Evolutionary conservation across 1,140 invertebrate genomes (phyloP).

Genomic region (Tetraneura akinire): DNA sequence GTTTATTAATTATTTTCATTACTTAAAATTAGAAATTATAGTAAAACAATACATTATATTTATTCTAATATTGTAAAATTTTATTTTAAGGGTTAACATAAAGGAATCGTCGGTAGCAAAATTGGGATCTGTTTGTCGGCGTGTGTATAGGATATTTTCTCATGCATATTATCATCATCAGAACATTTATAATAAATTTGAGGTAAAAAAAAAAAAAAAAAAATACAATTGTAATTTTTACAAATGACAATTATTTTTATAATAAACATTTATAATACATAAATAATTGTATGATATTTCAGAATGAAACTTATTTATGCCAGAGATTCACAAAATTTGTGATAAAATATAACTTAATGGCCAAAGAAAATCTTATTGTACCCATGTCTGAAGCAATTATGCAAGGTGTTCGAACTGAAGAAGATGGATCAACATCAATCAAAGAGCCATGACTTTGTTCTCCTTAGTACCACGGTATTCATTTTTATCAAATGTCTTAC

Average conservation of each 20-base stretch:
- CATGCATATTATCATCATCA: slow-evolving; percentile 99
- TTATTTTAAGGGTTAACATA: slow-evolving; percentile 87
- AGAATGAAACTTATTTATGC: slow-evolving; percentile 91
- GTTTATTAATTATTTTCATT: not conserved
- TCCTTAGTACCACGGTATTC: slow-evolving; percentile 43
- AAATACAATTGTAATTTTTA: slow-evolving; percentile 23
- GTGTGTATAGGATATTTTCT: slow-evolving; percentile 99
- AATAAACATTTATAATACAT: slow-evolving; percentile 49
- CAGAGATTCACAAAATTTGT: slow-evolving; percentile 97
- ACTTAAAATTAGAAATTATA: slow-evolving; percentile 1
- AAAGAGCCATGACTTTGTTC: slow-evolving; percentile 33
- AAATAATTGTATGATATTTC: slow-evolving; percentile 54
- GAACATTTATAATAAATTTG: slow-evolving; percentile 96
- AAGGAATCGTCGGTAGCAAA: slow-evolving; percentile 98
- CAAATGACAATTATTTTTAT: not conserved
- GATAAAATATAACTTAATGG: slow-evolving; percentile 98
- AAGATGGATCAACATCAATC: slow-evolving; percentile 36
- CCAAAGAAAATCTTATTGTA: slow-evolving; percentile 97
- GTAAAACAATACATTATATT: not conserved
- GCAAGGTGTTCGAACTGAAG: slow-evolving; percentile 54
- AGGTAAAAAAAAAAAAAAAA: slow-evolving; percentile 63
- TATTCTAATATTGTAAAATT: slow-evolving; percentile 40
- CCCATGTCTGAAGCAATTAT: slow-evolving; percentile 83
- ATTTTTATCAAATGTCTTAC: slow-evolving; percentile 35
- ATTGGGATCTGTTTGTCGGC: slow-evolving; percentile 94